Percentiles rank a stretch among this genome's conserved stretches.
Evolutionary conservation across 1,140 invertebrate species (phyloP).

Genomic region (Pseudobourletiella spinata): DNA sequence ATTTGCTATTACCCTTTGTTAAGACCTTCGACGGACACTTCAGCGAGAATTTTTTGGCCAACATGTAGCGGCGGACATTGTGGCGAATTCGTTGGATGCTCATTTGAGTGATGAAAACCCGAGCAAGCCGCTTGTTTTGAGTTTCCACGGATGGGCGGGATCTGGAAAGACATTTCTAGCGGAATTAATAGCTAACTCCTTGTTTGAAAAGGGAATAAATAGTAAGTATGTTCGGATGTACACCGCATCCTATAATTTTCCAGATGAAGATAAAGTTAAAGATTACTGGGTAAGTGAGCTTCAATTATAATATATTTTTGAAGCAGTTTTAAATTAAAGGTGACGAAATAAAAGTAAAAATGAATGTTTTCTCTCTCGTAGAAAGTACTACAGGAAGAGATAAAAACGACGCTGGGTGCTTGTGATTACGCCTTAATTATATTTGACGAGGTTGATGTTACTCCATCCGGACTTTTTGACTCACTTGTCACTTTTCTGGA

Average conservation of each 20-base stretch:
- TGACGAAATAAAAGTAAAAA: too few species aligned
- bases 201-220: constrained; percentile 29
- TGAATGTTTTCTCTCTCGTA: too few species aligned
- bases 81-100: constrained; percentile 38
- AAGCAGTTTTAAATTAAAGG: too few species aligned
- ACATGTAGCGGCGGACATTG: constrained; percentile 40
- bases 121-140: constrained; percentile 43
- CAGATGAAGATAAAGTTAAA: background rate
- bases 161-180: constrained; percentile 30
- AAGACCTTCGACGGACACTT: background rate
- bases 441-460: constrained; percentile 35
- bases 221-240: constrained; percentile 22
- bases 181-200: constrained; percentile 18
- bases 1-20: background rate
- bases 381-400: too few species aligned
- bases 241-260: constrained; percentile 14
- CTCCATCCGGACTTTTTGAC: constrained; percentile 23
- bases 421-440: constrained; percentile 23
- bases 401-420: background rate
- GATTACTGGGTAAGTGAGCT: constrained; percentile 1
- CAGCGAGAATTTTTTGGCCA: constrained; percentile 41
- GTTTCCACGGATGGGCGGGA: constrained; percentile 38
- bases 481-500: constrained; percentile 20
- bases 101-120: constrained; percentile 41
- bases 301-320: too few species aligned